phyloP scores from a whole-genome alignment of 2,797 vertebrate genomes.

The Clamator glandarius region DNA sequence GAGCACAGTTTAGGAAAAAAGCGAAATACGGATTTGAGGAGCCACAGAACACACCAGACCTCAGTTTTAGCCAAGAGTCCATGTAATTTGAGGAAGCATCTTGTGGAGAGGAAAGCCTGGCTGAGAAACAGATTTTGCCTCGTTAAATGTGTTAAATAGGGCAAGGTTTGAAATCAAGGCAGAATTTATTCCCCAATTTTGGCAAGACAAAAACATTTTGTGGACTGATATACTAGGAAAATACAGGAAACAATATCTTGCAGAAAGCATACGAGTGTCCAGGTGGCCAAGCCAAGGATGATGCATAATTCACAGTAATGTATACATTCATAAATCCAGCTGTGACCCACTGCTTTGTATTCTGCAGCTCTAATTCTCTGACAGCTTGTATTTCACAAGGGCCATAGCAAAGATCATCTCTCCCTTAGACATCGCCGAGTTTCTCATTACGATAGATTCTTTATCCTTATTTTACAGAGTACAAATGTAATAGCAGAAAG shows the following conservation, averaged over 20 bases:
- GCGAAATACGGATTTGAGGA: background rate
- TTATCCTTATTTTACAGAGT: background rate
- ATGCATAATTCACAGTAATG: background rate
- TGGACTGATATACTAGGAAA: background rate
- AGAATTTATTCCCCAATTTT: constrained; percentile 2
- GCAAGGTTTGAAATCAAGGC: background rate
- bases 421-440: background rate
- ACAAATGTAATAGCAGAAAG: background rate
- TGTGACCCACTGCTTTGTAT: background rate
- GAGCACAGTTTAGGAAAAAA: background rate
- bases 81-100: background rate
- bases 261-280: rapidly evolving
- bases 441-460: background rate
- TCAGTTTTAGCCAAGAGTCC: background rate
- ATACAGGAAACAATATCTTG: background rate
- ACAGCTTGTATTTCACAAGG: background rate
- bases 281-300: background rate
- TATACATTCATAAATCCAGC: background rate
- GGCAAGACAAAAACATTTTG: background rate
- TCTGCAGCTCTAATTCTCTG: background rate
- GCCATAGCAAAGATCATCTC: background rate
- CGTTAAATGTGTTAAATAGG: background rate
- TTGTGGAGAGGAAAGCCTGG: background rate
- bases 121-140: background rate
- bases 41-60: background rate